These are phyloP conservation scores for Lutraria rhynchaena DNA, from an alignment of 1,140 invertebrate genomes.

Conservation along the genomic window DNA sequence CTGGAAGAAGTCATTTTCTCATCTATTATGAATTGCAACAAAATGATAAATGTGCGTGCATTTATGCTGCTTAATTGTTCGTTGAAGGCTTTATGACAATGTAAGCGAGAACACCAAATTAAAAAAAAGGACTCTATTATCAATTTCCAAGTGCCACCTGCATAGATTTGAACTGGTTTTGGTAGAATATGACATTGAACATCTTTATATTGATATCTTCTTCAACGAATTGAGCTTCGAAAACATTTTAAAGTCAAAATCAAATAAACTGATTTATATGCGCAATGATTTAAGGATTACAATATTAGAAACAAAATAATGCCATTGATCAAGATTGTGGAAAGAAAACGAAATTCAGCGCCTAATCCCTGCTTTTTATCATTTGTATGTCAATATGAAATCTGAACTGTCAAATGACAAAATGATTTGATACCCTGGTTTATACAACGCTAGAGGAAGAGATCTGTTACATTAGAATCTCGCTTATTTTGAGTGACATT, in stretches of 20 bases:
- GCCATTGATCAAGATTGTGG: constrained; percentile 51
- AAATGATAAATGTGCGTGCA: constrained; percentile 48
- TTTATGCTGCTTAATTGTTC: constrained; percentile 44
- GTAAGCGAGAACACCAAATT: constrained; percentile 40
- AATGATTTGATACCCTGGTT: constrained; percentile 56
- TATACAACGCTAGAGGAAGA: constrained; percentile 21
- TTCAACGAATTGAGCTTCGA: constrained; percentile 27
- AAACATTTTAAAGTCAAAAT: constrained; percentile 59
- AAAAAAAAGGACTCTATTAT: constrained; percentile 48
- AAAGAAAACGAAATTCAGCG: constrained; percentile 56
- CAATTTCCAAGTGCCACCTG: constrained; percentile 56
- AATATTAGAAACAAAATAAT: constrained; percentile 63
- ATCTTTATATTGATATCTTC: constrained; percentile 54
- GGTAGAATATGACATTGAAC: constrained; percentile 40
- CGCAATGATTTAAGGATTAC: constrained; percentile 60
- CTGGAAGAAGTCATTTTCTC: constrained; percentile 10
- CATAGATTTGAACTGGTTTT: constrained; percentile 57
- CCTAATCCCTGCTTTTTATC: constrained; percentile 58
- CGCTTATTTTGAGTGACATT: constrained; percentile 50
- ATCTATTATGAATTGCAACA: constrained; percentile 60
- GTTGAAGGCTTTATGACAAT: constrained; percentile 48
- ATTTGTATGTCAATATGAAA: constrained; percentile 52
- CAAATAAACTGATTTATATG: constrained; percentile 60
- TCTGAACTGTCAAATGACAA: constrained; percentile 55
- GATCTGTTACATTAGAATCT: constrained; percentile 48